Evolutionary conservation across 2,888 invertebrate species (phyloP).

Genomic region (Shargacucullia verbasci): DNA sequence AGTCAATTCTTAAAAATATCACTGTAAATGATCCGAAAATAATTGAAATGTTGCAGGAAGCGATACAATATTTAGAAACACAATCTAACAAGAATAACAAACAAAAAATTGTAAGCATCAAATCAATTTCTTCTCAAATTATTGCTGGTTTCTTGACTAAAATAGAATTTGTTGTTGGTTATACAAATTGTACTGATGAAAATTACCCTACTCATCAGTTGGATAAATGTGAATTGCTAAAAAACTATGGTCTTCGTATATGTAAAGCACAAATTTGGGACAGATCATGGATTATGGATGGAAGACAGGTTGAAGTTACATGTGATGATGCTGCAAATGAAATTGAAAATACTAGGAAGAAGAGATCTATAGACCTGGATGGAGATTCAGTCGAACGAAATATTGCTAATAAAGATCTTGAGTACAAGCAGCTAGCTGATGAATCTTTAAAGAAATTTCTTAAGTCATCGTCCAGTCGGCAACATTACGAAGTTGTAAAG

Average conservation of each 20-base stretch:
- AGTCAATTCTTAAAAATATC: slow-evolving; percentile 43
- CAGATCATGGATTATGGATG: slow-evolving; percentile 88
- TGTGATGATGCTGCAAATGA: slow-evolving; percentile 61
- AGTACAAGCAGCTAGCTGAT: slow-evolving; percentile 59
- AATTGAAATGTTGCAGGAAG: slow-evolving; percentile 72
- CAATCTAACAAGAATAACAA: slow-evolving; percentile 73
- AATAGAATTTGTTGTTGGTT: slow-evolving; percentile 89
- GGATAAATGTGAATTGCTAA: slow-evolving; percentile 67
- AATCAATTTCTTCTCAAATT: slow-evolving; percentile 82
- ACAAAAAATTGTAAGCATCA: slow-evolving; percentile 77
- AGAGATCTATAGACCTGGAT: slow-evolving; percentile 45
- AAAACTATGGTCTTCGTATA: slow-evolving; percentile 65
- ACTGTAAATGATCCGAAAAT: slow-evolving; percentile 65
- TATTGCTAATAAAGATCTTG: slow-evolving; percentile 37
- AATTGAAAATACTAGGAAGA: slow-evolving; percentile 44
- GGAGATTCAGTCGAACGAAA: slow-evolving; percentile 46
- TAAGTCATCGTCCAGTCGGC: slow-evolving; percentile 47
- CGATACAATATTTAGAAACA: slow-evolving; percentile 76
- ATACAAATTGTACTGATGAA: slow-evolving; percentile 85
- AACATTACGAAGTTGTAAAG: slow-evolving; percentile 62
- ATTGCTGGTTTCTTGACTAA: slow-evolving; percentile 88
- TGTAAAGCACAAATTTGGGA: slow-evolving; percentile 86
- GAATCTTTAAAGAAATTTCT: slow-evolving; percentile 61
- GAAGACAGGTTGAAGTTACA: slow-evolving; percentile 74
- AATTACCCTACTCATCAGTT: slow-evolving; percentile 53